Evolutionary conservation across 2,888 invertebrate genomes (phyloP), one percentile per base, ranked within the genome.

Genomic region (Agrotis segetum): DNA sequence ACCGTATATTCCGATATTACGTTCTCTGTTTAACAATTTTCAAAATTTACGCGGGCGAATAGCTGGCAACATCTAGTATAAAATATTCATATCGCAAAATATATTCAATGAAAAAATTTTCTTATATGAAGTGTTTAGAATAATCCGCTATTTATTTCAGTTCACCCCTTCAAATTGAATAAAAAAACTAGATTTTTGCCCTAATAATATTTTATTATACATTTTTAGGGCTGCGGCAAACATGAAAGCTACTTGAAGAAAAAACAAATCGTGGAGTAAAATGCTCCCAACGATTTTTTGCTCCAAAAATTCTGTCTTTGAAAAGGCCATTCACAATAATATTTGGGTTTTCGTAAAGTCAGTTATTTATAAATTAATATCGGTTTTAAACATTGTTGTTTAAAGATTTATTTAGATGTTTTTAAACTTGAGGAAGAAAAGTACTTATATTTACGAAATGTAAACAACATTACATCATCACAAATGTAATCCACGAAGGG

Each of bases 81-180:
- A 71, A 50, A 67, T 79, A 67, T 64, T 61, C 52, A 44, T 21
- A 61, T 16, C 11, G 5, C 40, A 53, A 24, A 21, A 59, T 55
- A 19, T 17, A 19, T 9, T 34, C 17, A 60, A 50, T 19, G 44
- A 74, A 62, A 29, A 14, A 34, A 66, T 19, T 50, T 34, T 60
- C 47, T 34, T 55, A 14, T 47, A 34, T 6, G 21, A 21, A 34
- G 9, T 19, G 34, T 77, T 80, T 70, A 47, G 64, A 53, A 81
- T 77, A 81, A 80, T 70, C 73, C 69, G 9, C 11, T 67, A 71
- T 75, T 65, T 75, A 82, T 75, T 56, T 59, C 24, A 14, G 52
- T 50, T 21, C 1, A 24, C 21, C 53, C 64, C 34, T 67, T 52
- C 47, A 17, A 63, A 62, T 19, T 47, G 1, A 44, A 49, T 58